Evolutionary conservation across 2,888 invertebrate species (phyloP), one percentile per base, ranked within the genome.

Genomic region (Ischnus inquisitorius): DNA sequence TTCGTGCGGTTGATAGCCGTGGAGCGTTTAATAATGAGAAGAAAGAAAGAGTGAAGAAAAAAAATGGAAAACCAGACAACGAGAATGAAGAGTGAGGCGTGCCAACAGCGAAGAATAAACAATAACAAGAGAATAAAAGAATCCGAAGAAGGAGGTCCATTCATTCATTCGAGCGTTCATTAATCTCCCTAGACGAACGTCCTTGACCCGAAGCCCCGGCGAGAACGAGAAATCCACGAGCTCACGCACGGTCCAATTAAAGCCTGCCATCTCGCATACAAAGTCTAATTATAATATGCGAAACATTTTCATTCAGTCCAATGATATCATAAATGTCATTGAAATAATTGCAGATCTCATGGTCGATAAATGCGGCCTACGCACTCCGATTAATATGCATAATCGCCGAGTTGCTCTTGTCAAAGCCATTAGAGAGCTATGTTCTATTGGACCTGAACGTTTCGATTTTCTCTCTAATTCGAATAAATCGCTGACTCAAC

Each of bases 101-200:
- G 71, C 79, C 71, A 65, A 72, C 67, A 76, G 51, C 67, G 34
- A 39, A n/a, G 62, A 68, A 62, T 60, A 22, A 57, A 34, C 14
- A 46, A 51, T 16, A 19, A 62, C 25, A 28, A 25, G n/a, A 16
- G 46, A 62, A 19, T 28, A 60, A 25, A 62, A n/a, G 43, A 62
- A 16, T 67, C 43, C 28, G 16, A 43, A 68, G 75, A 77, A 82
- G 64, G 16, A 79, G 48, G 51, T 51, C 60, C 79, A 76, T 72
- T 79, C 83, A 83, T 83, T 83, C 83, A 83, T 83, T 48, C 48
- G 22, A 19, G 22, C 46, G 64, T 79, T 79, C 71, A 79, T 79
- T 79, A 83, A 83, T 83, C 75, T 79, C 67, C 51, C 67, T 71
- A 76, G 74, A 78, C 62, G 78, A 76, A 83, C 83, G 83, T 79